phyloP scores from a whole-genome alignment of 1,140 invertebrate genomes.

The Ceratina australensis region DNA sequence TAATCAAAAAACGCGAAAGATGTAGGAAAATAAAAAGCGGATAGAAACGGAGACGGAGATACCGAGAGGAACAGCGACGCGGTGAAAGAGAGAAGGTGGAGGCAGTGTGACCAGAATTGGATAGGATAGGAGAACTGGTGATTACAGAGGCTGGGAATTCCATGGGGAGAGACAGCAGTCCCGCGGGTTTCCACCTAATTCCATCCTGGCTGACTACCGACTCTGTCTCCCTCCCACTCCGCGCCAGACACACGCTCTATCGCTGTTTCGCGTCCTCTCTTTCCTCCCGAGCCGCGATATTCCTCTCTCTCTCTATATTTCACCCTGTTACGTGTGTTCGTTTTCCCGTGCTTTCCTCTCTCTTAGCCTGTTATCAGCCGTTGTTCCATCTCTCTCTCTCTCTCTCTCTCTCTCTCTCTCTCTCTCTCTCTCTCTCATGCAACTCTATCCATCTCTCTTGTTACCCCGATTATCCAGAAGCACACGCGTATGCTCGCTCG shows the following conservation, averaged over 20 bases:
- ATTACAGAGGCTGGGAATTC: conserved; percentile 76
- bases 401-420: conserved; percentile 29
- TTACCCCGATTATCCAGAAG: conserved; percentile 43
- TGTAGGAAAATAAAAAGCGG: conserved; percentile 14
- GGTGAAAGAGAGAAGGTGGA: conserved; percentile 38
- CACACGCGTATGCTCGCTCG: conserved; percentile 13
- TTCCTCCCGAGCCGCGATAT: conserved; percentile 1
- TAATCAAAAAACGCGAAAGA: background rate
- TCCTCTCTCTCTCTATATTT: conserved; percentile 19
- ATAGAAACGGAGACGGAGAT: conserved; percentile 28
- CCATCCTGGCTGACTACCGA: conserved; percentile 75
- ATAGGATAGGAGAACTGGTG: conserved; percentile 77
- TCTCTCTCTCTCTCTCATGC: background rate
- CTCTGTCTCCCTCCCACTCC: conserved; percentile 54
- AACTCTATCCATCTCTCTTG: conserved; percentile 26
- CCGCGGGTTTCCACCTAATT: conserved; percentile 76
- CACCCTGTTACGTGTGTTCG: conserved; percentile 20
- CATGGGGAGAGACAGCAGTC: conserved; percentile 67
- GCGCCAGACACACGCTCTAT: background rate
- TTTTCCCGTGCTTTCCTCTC: conserved; percentile 18
- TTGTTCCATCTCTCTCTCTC: background rate
- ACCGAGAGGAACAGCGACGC: conserved; percentile 15
- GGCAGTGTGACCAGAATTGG: conserved; percentile 72
- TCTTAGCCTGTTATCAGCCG: conserved; percentile 11
- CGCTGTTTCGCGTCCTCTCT: background rate